Evolutionary conservation across 1,140 invertebrate genomes (phyloP), one percentile per base, ranked within the genome.

Genomic region (Polypedilum vanderplanki): DNA sequence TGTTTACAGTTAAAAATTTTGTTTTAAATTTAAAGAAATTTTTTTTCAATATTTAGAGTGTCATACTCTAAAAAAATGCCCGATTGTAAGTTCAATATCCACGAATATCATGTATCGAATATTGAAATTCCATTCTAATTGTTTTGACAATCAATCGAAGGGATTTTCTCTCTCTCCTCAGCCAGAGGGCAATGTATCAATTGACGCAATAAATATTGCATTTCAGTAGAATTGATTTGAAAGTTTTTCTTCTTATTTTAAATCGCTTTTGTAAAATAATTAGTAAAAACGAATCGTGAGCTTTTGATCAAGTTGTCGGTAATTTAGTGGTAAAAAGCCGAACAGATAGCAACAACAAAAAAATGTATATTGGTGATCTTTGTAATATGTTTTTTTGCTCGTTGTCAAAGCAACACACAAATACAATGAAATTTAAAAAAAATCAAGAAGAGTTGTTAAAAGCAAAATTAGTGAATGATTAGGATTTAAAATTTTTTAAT

Each of bases 401-500:
- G 46, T 57, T 57, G 46, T 57, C 46, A n/a, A n/a, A 57, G 46
- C 46, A 57, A 57, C 46, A 57, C 46, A 57, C 46, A 33, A 33
- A 57, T 57, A 57, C 46, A 15, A 57, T n/a, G 12, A 57, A 57
- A 57, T 57, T 57, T 57, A 4, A n/a, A n/a, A 15, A 57, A 57
- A 12, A 57, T 12, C 10, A n/a, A 4, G 10, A 57, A 57, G 46
- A 57, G 10, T n/a, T 57, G n/a, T n/a, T n/a, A n/a, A 12, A n/a
- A 15, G 46, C 15, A 57, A 57, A 57, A 57, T 57, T 57, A 33
- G 24, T n/a, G 40, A 41, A 41, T 41, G 40, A n/a, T n/a, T 41
- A 41, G 40, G 40, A n/a, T 33, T 33, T 33, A 33, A 3, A 33
- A 33, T 33, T 33, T 33, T 33, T 33, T 33, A 3, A 33, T 33